phyloP scores from a whole-genome alignment of 2,888 invertebrate species.

The Drosophila nr. perissopoda region DNA sequence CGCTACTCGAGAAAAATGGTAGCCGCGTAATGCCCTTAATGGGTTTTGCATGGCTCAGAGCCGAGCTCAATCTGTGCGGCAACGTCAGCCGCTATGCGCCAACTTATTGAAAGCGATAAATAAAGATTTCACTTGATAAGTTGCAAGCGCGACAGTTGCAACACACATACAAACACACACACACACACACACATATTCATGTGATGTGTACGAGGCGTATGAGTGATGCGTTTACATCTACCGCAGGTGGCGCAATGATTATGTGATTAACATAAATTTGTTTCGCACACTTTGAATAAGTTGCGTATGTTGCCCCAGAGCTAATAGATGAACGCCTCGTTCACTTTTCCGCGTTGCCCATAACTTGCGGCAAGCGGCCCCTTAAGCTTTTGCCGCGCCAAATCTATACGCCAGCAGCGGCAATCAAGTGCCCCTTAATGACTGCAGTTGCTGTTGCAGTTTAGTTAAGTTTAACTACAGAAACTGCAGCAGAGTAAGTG shows the following conservation, averaged over 20 bases:
- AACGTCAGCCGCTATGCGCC: slow-evolving; percentile 53
- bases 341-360: slow-evolving; percentile 23
- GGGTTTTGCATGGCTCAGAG: slow-evolving; percentile 65
- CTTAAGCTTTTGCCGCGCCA: slow-evolving; percentile 46
- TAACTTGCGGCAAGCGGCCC: slow-evolving; percentile 30
- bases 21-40: slow-evolving; percentile 74
- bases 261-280: slow-evolving; percentile 80
- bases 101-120: slow-evolving; percentile 83
- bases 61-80: slow-evolving; percentile 44
- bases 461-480: slow-evolving; percentile 62
- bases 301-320: slow-evolving; percentile 17
- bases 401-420: slow-evolving; percentile 49
- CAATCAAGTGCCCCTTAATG: slow-evolving; percentile 71
- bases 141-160: slow-evolving; percentile 33
- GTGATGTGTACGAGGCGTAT: slow-evolving; percentile 35
- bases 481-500: slow-evolving; percentile 37
- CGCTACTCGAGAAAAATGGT: slow-evolving; percentile 68
- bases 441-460: slow-evolving; percentile 76
- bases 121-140: slow-evolving; percentile 76
- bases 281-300: slow-evolving; percentile 61
- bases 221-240: slow-evolving; percentile 31
- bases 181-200: not conserved
- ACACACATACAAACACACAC: slow-evolving; percentile 15
- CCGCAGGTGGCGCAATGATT: slow-evolving; percentile 65
- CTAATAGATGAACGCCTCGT: slow-evolving; percentile 17